Conservation (phyloP, 64 coral and sea anemone genomes). For the Orbicella faveolata region DNA sequence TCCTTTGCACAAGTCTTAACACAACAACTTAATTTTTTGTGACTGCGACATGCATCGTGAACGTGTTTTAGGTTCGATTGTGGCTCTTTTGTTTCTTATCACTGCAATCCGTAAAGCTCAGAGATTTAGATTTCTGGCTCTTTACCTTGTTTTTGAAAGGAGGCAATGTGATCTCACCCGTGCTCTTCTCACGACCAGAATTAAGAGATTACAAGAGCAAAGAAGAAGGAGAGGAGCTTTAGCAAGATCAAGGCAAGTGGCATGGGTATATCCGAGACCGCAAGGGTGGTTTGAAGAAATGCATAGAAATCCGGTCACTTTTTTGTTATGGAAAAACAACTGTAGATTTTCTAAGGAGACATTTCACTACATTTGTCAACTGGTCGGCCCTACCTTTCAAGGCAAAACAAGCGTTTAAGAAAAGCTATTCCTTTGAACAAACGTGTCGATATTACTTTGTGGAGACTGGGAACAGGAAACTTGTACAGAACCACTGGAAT, state of each 20-base stretch:
- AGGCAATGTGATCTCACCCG: neutral
- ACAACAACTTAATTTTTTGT: neutral
- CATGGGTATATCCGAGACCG: neutral
- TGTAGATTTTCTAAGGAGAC: neutral
- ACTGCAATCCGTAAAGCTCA: neutral
- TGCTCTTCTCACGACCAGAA: neutral
- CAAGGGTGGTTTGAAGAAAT: constrained; percentile 1
- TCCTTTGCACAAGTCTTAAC: neutral
- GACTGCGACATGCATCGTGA: neutral
- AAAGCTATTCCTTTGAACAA: neutral
- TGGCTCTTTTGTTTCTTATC: constrained; percentile 5
- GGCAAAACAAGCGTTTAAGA: neutral
- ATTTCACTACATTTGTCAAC: neutral
- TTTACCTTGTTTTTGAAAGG: too few species aligned
- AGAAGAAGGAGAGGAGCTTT: constrained; percentile 7
- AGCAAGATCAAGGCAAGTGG: neutral
- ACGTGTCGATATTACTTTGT: neutral
- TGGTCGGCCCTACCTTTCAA: neutral
- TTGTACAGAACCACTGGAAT: neutral
- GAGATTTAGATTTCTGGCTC: constrained; percentile 7
- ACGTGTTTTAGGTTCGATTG: constrained; percentile 5
- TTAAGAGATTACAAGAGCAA: neutral
- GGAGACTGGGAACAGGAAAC: neutral
- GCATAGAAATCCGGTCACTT: neutral
- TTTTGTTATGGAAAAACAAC: neutral